A percentile compares a stretch with the other conserved stretches of the same genome.
These are phyloP conservation scores for Cepphus grylle DNA, from an alignment of 2,113 vertebrate species.

Conservation along the genomic window DNA sequence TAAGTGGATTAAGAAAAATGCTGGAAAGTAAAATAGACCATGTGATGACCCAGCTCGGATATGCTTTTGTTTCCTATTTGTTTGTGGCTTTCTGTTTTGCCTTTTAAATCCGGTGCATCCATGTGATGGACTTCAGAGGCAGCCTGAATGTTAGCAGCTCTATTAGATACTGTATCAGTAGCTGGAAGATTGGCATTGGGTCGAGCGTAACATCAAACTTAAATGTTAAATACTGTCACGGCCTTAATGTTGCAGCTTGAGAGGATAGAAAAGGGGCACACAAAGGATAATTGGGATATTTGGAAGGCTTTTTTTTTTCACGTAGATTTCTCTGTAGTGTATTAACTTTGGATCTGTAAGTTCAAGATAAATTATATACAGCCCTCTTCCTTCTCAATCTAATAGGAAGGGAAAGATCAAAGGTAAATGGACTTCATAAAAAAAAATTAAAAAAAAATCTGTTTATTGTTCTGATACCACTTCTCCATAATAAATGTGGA, in stretches of 20 bases:
- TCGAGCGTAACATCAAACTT: neutral
- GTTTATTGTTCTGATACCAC: neutral
- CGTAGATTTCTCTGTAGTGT: neutral
- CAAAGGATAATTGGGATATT: neutral
- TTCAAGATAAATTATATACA: neutral
- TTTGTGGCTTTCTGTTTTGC: neutral
- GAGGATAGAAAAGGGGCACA: neutral
- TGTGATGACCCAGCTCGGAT: neutral
- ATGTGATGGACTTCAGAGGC: neutral
- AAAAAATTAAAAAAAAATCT: neutral
- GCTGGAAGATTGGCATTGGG: neutral
- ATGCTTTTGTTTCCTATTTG: neutral
- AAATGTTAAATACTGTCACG: neutral
- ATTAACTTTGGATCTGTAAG: neutral
- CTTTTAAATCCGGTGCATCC: neutral
- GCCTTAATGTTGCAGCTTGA: neutral
- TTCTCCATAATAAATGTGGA: neutral
- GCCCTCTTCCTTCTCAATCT: neutral
- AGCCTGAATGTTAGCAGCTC: neutral
- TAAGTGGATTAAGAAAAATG: neutral
- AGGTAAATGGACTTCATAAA: neutral
- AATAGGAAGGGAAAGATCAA: neutral
- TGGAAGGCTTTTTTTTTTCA: neutral
- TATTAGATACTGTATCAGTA: neutral
- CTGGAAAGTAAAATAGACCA: neutral